A percentile compares a stretch with the other conserved stretches of the same genome.
Conservation (phyloP, 2,797 vertebrate species). For the Myotis myotis region DNA sequence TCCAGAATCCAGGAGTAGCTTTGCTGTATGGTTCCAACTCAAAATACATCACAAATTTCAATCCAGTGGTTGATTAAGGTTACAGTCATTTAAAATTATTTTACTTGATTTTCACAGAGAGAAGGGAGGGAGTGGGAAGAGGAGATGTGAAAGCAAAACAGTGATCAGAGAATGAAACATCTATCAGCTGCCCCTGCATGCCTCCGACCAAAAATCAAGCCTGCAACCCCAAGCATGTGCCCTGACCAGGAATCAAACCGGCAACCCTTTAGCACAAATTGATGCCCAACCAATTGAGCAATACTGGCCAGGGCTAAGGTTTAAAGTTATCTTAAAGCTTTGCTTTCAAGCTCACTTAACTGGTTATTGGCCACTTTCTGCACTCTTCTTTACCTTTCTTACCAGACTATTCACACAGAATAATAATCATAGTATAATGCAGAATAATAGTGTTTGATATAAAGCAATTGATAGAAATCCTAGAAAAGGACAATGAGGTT, state of each 20-base stretch:
- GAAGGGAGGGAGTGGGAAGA: neutral
- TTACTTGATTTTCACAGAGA: neutral
- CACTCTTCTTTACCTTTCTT: neutral
- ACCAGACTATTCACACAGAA: neutral
- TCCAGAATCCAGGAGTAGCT: neutral
- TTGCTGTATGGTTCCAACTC: neutral
- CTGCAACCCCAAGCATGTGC: neutral
- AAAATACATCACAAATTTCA: neutral
- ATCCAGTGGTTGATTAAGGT: neutral
- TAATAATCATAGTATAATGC: neutral
- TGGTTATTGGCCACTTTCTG: neutral
- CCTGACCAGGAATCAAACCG: neutral
- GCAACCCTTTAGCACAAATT: neutral
- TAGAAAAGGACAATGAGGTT: neutral
- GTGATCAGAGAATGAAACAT: neutral
- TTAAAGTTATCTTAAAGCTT: neutral
- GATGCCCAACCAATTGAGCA: neutral
- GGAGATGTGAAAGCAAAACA: neutral
- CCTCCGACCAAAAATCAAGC: neutral
- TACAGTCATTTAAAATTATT: neutral
- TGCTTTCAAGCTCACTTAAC: neutral
- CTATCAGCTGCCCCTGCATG: neutral
- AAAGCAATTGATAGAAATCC: neutral
- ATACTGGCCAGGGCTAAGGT: neutral
- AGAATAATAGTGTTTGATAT: neutral